Percentiles rank a stretch among this genome's conserved stretches.
Evolutionary conservation across 2,113 vertebrate species (phyloP).

Genomic region (Onychorhynchus coronatus): DNA sequence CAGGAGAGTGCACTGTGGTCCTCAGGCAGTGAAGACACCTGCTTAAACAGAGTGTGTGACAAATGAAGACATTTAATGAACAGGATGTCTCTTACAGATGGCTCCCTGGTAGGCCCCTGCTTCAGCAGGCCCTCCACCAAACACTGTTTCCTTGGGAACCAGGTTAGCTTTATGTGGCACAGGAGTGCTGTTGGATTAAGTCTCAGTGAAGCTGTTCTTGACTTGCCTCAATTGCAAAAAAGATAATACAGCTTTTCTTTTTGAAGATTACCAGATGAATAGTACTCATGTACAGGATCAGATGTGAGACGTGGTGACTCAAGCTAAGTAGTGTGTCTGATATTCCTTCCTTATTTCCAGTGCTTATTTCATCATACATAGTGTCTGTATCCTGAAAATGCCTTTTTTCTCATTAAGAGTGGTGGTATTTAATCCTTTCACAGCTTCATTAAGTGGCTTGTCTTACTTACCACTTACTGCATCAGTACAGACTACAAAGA

Average conservation of each 20-base stretch:
- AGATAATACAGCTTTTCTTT: not conserved
- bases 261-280: not conserved
- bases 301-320: not conserved
- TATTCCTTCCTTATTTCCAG: not conserved
- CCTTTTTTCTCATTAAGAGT: not conserved
- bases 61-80: not conserved
- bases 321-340: not conserved
- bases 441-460: not conserved
- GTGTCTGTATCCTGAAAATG: not conserved
- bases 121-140: not conserved
- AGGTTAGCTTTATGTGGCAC: not conserved
- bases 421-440: not conserved
- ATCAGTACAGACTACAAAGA: not conserved
- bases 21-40: not conserved
- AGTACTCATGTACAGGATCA: fast-evolving
- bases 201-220: not conserved
- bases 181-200: not conserved
- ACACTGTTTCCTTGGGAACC: not conserved
- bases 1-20: not conserved
- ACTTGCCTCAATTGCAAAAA: not conserved
- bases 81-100: not conserved
- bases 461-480: not conserved
- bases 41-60: fast-evolving
- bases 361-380: not conserved
- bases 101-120: not conserved